Conservation (phyloP, 1,140 invertebrate genomes). For the Metaphire vulgaris region DNA sequence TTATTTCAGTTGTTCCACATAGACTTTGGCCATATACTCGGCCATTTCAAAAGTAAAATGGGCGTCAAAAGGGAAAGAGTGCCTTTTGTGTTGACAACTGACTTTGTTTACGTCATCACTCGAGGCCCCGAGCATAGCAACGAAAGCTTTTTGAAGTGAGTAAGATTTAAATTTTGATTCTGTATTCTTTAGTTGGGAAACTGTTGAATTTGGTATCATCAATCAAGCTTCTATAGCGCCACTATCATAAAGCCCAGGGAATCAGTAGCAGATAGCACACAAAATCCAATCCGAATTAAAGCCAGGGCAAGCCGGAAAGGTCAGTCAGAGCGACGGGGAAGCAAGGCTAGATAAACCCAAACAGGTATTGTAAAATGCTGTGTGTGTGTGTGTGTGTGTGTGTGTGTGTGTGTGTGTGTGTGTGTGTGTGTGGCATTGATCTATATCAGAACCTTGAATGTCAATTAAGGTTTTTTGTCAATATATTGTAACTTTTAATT, state of each 20-base stretch:
- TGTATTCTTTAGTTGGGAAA: not conserved
- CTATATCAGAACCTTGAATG: not conserved
- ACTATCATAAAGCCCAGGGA: too few species aligned
- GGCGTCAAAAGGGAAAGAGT: slow-evolving; percentile 92
- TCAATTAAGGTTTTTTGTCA: not conserved
- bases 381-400: not conserved
- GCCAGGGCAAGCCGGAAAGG: too few species aligned
- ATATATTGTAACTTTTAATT: not conserved
- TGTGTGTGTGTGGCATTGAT: slow-evolving; percentile 2
- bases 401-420: not conserved
- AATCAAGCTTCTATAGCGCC: not conserved
- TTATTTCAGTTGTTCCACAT: slow-evolving; percentile 71
- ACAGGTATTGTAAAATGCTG: not conserved
- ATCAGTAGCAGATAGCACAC: too few species aligned
- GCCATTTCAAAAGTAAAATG: slow-evolving; percentile 98
- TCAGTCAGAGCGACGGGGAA: not conserved
- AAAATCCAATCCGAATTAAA: too few species aligned
- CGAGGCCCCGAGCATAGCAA: slow-evolving; percentile 64
- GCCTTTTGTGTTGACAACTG: slow-evolving; percentile 96
- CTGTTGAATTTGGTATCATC: not conserved
- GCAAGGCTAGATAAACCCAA: not conserved
- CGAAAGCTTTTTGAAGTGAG: not conserved
- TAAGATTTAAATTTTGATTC: not conserved
- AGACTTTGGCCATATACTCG: slow-evolving; percentile 99
- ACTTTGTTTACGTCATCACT: slow-evolving; percentile 94